Evolutionary conservation across 2,797 vertebrate genomes (phyloP), one percentile per base, ranked within the genome.

Genomic region (Thripadectes ignobilis): DNA sequence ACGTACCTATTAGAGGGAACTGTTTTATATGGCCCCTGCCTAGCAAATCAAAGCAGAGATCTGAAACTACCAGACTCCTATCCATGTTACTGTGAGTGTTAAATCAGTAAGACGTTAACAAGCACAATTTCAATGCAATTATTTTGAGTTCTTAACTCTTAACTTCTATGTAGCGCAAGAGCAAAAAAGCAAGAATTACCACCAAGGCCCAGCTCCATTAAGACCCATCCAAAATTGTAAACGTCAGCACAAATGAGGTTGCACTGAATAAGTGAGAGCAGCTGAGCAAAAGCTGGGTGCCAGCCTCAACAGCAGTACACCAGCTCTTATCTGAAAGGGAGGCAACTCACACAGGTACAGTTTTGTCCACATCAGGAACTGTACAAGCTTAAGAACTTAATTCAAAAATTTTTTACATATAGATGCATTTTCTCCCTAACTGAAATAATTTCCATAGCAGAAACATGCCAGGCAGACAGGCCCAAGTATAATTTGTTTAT

Each of bases 361-460:
- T 85, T 95, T 87, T 95, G 52, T 39, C 92, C 92, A 63, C 89
- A 93, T 82, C 77, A 82, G 96, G 86, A 93, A 54, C 14, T 82
- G 71, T 52, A 82, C 51, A 55, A 69, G 89, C 67, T 76, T 32
- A 87, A 91, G 51, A 76, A 69, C 67, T 87, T 61, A 61, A 93
- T 72, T 94, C 26, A 85, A 38, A 84, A 85, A 9, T 32, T 32
- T 36, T 79, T 87, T 52, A 73, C 39, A 52, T 0, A 62, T 7
- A 82, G 46, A 85, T 46, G 24, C 69, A 22, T 86, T 72, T 94
- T 72, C 65, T 49, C 52, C 74, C 79, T 46, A 68, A 58, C 58
- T 58, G 51, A 85, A 81, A 82, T 89, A 69, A 87, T 52, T 96
- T 92, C 86, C 89, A 73, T 2, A 34, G 91, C 18, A 91, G 77